Evolutionary conservation across 2,888 invertebrate genomes (phyloP), one percentile per base, ranked within the genome.

Genomic region (Drosophila prolongata): DNA sequence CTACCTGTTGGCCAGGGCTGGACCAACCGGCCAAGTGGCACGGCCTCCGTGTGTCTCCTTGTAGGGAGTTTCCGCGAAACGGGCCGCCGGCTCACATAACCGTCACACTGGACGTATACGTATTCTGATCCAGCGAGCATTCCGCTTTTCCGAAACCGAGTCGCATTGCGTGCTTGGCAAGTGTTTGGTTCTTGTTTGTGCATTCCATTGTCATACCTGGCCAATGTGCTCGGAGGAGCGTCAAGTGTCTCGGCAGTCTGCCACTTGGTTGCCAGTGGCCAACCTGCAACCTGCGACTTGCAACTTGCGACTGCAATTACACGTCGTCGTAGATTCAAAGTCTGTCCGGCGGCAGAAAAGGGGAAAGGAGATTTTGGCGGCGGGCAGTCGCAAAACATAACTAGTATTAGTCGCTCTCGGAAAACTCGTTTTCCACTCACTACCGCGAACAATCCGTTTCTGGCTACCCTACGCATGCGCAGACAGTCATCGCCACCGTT

Each of bases 141-240:
- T 55, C 66, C 52, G 58, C 64, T 59, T 52, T 86, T 67, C 75
- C 54, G 55, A 60, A 46, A 6, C 53, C 52, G 56, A 57, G 55
- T 66, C 68, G 50, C 80, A 67, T 79, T 79, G 77, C 75, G 71
- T 70, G 72, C 76, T 55, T 40, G 57, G 57, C 77, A 47, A 79
- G 88, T 82, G 83, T 87, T 85, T 71, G 79, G 77, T 82, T 82
- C 86, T 75, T 85, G 77, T 87, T 82, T 85, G 65, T 57, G 69
- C 82, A 82, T 82, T 85, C 82, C 79, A 64, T 71, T 71, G 56
- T 71, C 78, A 82, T 82, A 85, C 86, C 88, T 82, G 88, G 73
- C 56, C 66, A 49, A 59, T 24, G 54, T 16, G 38, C 46, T 62
- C 35, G 42, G 49, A 66, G 68, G 68, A 27, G 82, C 86, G 79